Conservation (phyloP, 2,797 vertebrate genomes). For the Psittacula echo region DNA sequence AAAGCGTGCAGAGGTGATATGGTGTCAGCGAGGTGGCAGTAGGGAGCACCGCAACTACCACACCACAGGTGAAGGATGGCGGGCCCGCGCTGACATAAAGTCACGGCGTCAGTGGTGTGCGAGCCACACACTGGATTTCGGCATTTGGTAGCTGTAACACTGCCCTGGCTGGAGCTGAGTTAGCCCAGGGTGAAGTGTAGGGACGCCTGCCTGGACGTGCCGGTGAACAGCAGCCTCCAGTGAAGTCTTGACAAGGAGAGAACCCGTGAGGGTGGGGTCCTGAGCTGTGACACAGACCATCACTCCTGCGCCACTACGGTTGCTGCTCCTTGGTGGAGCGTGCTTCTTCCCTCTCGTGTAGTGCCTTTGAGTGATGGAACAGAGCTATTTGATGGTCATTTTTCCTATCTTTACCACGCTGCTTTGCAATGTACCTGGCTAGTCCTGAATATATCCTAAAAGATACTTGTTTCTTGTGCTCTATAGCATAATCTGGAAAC, state of each 20-base stretch:
- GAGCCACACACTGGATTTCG: rapidly evolving
- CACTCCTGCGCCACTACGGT: rapidly evolving
- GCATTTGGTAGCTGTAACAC: rapidly evolving
- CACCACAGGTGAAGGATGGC: rapidly evolving
- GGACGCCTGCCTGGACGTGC: rapidly evolving
- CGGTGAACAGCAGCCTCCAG: no score
- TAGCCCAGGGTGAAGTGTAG: rapidly evolving
- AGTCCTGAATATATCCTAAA: background rate
- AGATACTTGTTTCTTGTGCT: background rate
- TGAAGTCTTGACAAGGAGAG: no score
- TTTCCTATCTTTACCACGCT: background rate
- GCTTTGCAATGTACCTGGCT: background rate
- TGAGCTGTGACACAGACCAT: rapidly evolving
- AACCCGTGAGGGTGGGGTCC: rapidly evolving
- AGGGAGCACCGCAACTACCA: no score
- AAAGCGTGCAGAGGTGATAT: rapidly evolving
- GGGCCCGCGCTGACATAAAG: rapidly evolving
- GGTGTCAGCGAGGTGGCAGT: rapidly evolving
- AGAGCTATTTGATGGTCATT: background rate
- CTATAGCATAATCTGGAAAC: background rate
- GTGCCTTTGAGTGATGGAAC: no score
- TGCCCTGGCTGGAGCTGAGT: background rate
- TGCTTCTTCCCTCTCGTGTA: rapidly evolving
- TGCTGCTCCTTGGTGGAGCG: rapidly evolving
- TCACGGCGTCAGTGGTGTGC: rapidly evolving